Evolutionary conservation across 2,113 vertebrate species (phyloP).

Genomic region (Vulpes vulpes): DNA sequence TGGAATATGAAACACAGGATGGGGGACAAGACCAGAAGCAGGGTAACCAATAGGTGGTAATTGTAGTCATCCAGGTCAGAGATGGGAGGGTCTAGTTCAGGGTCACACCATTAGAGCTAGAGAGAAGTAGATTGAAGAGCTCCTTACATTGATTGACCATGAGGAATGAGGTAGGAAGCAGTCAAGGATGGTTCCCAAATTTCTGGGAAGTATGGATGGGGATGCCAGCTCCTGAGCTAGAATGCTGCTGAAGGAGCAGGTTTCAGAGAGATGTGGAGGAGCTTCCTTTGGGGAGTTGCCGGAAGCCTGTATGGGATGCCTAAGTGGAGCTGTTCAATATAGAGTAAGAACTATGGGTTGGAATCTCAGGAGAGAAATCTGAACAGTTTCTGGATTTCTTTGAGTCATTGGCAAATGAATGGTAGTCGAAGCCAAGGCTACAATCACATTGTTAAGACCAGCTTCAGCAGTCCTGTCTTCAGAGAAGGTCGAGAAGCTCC

Average conservation of each 20-base stretch:
- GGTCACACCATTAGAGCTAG: neutral
- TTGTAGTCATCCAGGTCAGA: neutral
- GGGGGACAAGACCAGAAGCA: neutral
- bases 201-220: neutral
- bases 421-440: neutral
- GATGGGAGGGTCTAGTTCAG: neutral
- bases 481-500: neutral
- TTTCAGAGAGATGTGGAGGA: neutral
- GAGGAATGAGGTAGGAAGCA: neutral
- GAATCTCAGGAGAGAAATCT: neutral
- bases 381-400: neutral
- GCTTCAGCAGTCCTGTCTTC: neutral
- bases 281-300: neutral
- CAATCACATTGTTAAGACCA: neutral
- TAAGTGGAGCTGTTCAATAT: neutral
- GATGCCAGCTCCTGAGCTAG: neutral
- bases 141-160: neutral
- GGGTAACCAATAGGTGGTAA: neutral
- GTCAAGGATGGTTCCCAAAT: neutral
- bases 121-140: neutral
- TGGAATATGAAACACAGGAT: neutral
- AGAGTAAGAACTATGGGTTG: neutral
- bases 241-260: neutral
- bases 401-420: neutral
- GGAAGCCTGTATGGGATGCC: neutral